Evolutionary conservation across 2,797 vertebrate genomes (phyloP), one percentile per base, ranked within the genome.

Genomic region (Falco columbarius): DNA sequence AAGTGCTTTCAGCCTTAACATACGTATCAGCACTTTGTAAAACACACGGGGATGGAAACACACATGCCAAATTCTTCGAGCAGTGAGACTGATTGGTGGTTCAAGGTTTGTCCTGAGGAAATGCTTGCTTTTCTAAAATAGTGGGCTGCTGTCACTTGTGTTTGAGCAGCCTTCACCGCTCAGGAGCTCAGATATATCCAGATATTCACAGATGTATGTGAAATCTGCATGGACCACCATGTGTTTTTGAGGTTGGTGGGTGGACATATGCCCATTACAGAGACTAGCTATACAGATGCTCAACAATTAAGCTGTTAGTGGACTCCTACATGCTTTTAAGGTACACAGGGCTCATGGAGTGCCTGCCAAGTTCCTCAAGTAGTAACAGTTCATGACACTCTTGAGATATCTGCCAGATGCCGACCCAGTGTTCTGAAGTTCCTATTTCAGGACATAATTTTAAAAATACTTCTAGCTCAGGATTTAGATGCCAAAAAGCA

Each of bases 381-480:
- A 94, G 93, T 93, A 96, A 95, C 75, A 88, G 92, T 94, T 97
- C 95, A 95, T 84, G 89, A 90, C 92, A 90, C 96, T 95, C 95
- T 87, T 76, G 97, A 97, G 95, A 94, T 95, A 96, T 87, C 90
- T 94, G 93, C 94, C 97, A 97, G 94, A 97, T 97, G 96, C 96
- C 42, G 49, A 92, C 81, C 72, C 51, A 92, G 81, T 71, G 71
- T 93, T 96, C 86, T 92, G 88, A 97, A 96, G 95, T 95, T 97
- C 95, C 92, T 97, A 95, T 97, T 97, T 96, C 95, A 93, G 93
- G 82, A 94, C 79, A 96, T 96, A 96, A 96, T 96, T 96, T 96
- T 87, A 92, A 96, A 97, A 96, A 92, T 96, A 93, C 56, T 87
- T 93, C 71, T 94, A 94, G 93, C 62, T 93, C 86, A 92, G 90